A percentile compares a stretch with the other conserved stretches of the same genome.
These are phyloP conservation scores for Mythimna impura DNA, from an alignment of 2,888 invertebrate species.

Conservation along the genomic window DNA sequence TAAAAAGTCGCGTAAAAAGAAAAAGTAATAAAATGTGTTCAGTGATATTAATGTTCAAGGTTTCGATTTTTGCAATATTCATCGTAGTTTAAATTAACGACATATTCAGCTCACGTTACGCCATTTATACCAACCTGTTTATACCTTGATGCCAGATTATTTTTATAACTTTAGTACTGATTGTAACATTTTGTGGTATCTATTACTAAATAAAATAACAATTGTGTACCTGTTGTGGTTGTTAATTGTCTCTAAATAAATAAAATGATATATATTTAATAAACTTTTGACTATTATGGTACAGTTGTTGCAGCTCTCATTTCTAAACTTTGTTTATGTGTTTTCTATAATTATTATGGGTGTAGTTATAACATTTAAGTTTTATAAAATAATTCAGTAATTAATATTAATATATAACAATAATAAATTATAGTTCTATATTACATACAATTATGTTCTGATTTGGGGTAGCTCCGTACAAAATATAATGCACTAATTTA, in stretches of 20 bases:
- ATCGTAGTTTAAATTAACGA: conserved; percentile 69
- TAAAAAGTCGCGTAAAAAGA: conserved; percentile 91
- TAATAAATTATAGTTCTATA: not conserved
- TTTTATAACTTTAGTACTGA: not conserved
- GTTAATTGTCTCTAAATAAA: too few species aligned
- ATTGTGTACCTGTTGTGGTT: too few species aligned
- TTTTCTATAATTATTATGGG: conserved; percentile 25
- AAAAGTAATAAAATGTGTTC: conserved; percentile 89
- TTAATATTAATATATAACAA: not conserved
- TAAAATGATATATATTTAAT: too few species aligned
- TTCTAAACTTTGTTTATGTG: conserved; percentile 15
- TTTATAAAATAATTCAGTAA: conserved; percentile 28
- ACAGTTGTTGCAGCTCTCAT: conserved; percentile 26
- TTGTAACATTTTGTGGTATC: not conserved
- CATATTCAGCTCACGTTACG: conserved; percentile 65
- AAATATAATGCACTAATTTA: conserved; percentile 53
- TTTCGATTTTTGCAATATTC: conserved; percentile 74
- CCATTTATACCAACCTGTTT: conserved; percentile 18
- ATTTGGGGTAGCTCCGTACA: not conserved
- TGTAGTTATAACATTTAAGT: conserved; percentile 44
- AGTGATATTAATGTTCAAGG: conserved; percentile 71
- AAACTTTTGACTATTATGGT: conserved; percentile 11
- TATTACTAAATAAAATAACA: not conserved
- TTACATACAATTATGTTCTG: conserved; percentile 5
- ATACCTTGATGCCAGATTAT: conserved; percentile 5